A percentile compares a stretch with the other conserved stretches of the same genome.
Evolutionary conservation across 2,113 vertebrate genomes (phyloP).

Genomic region (Kobus ellipsiprymnus): DNA sequence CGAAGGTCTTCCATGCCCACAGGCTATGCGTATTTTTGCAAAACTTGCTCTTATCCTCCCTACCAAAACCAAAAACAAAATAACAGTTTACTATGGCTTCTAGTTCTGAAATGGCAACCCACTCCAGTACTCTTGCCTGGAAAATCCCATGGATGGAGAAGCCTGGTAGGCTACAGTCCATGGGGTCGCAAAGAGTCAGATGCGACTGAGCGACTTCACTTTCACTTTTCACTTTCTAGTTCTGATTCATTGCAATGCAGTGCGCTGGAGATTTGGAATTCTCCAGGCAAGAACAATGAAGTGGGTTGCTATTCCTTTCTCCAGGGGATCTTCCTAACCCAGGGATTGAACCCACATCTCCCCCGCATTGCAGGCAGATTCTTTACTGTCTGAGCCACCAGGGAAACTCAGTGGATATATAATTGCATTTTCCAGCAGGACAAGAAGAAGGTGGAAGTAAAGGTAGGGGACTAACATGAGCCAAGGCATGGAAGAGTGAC

Average conservation of each 20-base stretch:
- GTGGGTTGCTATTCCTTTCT: neutral
- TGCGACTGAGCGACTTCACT: too few species aligned
- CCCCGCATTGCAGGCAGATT: neutral
- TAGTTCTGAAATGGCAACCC: neutral
- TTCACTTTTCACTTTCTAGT: neutral
- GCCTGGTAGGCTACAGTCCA: too few species aligned
- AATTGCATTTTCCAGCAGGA: neutral
- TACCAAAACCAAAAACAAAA: fast-evolving
- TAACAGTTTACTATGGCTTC: neutral
- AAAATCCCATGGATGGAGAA: too few species aligned
- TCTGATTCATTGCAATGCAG: neutral
- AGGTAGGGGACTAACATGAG: neutral
- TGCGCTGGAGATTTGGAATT: neutral
- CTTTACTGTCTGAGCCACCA: neutral
- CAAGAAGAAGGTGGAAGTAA: neutral
- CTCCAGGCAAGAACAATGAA: neutral
- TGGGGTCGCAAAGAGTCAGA: too few species aligned
- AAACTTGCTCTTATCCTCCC: neutral
- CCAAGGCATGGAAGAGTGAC: neutral
- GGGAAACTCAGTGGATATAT: neutral
- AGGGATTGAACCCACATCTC: neutral
- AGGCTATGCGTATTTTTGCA: neutral
- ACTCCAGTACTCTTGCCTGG: too few species aligned
- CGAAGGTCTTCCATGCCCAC: neutral
- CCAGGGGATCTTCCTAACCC: neutral